These are phyloP conservation scores for Melanerpes formicivorus DNA, from an alignment of 2,113 vertebrate genomes.

Conservation along the genomic window DNA sequence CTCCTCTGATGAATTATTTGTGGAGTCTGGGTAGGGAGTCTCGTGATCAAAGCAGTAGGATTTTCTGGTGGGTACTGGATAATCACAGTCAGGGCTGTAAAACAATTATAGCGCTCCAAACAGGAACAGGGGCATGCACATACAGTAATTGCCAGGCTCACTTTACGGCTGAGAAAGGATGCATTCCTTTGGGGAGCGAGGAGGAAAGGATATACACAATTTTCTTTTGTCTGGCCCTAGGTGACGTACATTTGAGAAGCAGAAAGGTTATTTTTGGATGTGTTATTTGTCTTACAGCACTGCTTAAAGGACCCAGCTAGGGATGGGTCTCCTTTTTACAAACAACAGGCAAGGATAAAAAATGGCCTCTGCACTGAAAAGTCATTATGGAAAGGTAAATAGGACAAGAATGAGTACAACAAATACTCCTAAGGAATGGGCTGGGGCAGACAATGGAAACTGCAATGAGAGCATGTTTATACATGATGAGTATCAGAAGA, in stretches of 20 bases:
- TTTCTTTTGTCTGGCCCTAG: slow-evolving; percentile 54
- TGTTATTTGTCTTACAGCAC: slow-evolving; percentile 34
- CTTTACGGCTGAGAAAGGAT: slow-evolving; percentile 63
- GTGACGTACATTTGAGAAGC: slow-evolving; percentile 43
- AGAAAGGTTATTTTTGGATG: slow-evolving; percentile 50
- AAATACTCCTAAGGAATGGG: slow-evolving; percentile 47
- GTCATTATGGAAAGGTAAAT: slow-evolving; percentile 65
- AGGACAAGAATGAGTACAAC: slow-evolving; percentile 48
- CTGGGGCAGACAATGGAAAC: slow-evolving; percentile 15
- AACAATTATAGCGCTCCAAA: slow-evolving; percentile 64
- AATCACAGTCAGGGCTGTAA: slow-evolving; percentile 65
- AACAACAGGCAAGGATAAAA: slow-evolving; percentile 47
- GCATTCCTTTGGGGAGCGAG: background rate
- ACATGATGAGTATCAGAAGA: slow-evolving; percentile 59
- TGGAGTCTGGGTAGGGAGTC: slow-evolving; percentile 41
- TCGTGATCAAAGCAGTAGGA: slow-evolving; percentile 61
- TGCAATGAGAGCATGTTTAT: slow-evolving; percentile 42
- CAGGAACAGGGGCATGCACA: slow-evolving; percentile 61
- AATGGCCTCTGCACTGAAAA: slow-evolving; percentile 52
- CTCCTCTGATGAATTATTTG: slow-evolving; percentile 48
- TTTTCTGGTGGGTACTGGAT: slow-evolving; percentile 65
- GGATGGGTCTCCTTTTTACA: slow-evolving; percentile 38
- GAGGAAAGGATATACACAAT: slow-evolving; percentile 53
- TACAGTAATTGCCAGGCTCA: slow-evolving; percentile 61
- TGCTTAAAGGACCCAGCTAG: slow-evolving; percentile 23